phyloP scores from a whole-genome alignment of 2,888 invertebrate genomes.

The Ctenicera cuprea region DNA sequence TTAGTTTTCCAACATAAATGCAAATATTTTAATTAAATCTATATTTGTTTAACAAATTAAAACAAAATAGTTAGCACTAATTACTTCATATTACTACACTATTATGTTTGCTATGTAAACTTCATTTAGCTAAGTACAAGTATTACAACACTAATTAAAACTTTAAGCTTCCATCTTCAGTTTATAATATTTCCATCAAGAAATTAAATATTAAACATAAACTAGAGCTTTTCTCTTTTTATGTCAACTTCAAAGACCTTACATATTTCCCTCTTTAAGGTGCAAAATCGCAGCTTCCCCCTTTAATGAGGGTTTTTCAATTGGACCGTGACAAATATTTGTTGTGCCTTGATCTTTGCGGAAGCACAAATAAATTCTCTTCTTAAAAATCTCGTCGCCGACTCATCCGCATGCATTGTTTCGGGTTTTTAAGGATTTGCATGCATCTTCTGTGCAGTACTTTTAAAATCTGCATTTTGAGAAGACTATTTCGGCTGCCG shows the following conservation, averaged over 20 bases:
- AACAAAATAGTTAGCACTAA: background rate
- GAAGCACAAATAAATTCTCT: conserved; percentile 11
- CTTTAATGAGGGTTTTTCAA: conserved; percentile 22
- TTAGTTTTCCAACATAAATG: background rate
- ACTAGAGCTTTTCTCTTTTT: no score
- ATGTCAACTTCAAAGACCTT: no score
- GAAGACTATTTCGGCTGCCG: conserved; percentile 2
- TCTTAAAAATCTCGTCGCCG: background rate
- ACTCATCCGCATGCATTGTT: conserved; percentile 1
- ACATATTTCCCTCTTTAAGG: background rate
- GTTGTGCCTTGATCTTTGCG: conserved; percentile 18
- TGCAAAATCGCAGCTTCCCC: conserved; percentile 2
- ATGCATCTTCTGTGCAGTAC: conserved; percentile 44
- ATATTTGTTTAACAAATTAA: conserved; percentile 1
- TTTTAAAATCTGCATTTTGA: conserved; percentile 47
- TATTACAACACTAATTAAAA: background rate
- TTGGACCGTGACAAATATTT: conserved; percentile 24
- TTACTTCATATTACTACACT: background rate
- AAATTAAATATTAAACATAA: no score
- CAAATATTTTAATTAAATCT: conserved; percentile 10
- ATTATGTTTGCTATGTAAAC: background rate
- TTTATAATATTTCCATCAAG: no score
- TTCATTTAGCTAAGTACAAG: no score
- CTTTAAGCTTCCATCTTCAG: no score
- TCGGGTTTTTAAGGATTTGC: conserved; percentile 42